Base-by-base conservation (phyloP, 37 sponge, comb jelly and placozoan species). In the Beroe ovata region DNA sequence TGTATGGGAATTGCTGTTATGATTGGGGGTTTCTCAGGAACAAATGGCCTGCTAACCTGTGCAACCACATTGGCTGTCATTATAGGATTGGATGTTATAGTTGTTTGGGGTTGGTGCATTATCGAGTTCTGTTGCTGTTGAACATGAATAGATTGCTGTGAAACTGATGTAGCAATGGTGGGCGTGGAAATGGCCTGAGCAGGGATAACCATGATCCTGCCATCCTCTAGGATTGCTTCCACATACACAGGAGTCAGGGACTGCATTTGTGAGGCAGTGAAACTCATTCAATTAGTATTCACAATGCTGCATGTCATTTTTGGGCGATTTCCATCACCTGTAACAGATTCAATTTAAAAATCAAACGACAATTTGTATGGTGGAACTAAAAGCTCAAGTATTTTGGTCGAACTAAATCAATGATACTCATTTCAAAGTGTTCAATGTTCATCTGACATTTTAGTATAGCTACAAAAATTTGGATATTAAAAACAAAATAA, bases 201-300 rank as follows among this genome's bases (percentile, higher is more conserved):
- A 19, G 69, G 69, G 14, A 66, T 66, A 14, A 66, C 30, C 69
- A 66, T 66, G 33, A 66, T 66, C 69, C 69, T 66, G 14, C 69
- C 69, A 66, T 66, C 69, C 2, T 66, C 69, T 4, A 66, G 69
- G 36, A 66, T 30, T 29, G 69, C 69, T 66, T 66, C 69, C 25
- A 66, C 69, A 66, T 66, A 66, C 25, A 66, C 69, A 32, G 69
- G 36, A 33, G 69, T 66, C 3, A 30, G 30, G 14, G 69, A 66
- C 30, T 66, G 36, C 36, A 25, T 66, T 18, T 25, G 19, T 25
- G 16, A 26, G n/a, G n/a, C n/a, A n/a, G n/a, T n/a, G n/a, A n/a
- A n/a, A n/a, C n/a, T n/a, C n/a, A n/a, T n/a, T n/a, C n/a, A n/a
- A n/a, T n/a, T n/a, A n/a, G n/a, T n/a, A n/a, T n/a, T n/a, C n/a